These are phyloP conservation scores for Sialis fuliginosa DNA, from an alignment of 2,888 invertebrate species.

Conservation along the genomic window DNA sequence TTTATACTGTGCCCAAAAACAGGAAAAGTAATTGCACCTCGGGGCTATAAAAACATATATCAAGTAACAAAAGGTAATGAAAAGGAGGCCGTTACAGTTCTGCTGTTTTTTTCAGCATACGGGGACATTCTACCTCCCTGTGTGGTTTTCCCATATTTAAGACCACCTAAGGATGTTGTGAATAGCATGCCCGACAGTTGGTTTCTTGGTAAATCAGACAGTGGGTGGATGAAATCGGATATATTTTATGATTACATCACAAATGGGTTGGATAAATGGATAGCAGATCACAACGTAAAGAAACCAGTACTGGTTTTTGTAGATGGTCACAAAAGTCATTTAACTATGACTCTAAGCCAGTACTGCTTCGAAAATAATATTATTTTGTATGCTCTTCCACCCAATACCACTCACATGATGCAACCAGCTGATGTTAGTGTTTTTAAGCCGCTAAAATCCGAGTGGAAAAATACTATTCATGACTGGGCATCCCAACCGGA, in stretches of 20 bases:
- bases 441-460: slow-evolving; percentile 14
- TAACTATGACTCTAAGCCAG: slow-evolving; percentile 9
- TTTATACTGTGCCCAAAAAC: slow-evolving; percentile 14
- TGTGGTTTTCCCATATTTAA: slow-evolving; percentile 12
- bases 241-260: slow-evolving; percentile 10
- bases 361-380: slow-evolving; percentile 1
- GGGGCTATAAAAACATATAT: slow-evolving; percentile 13
- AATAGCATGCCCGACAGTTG: slow-evolving; percentile 12
- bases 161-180: slow-evolving; percentile 13
- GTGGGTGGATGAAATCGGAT: slow-evolving; percentile 9
- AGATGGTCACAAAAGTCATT: slow-evolving; percentile 9
- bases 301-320: slow-evolving; percentile 10
- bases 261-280: slow-evolving; percentile 9
- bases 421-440: slow-evolving; percentile 16
- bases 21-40: slow-evolving; percentile 14
- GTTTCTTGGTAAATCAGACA: slow-evolving; percentile 7
- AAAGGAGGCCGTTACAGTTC: slow-evolving; percentile 15
- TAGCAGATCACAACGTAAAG: slow-evolving; percentile 5
- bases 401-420: slow-evolving; percentile 14
- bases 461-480: slow-evolving; percentile 14
- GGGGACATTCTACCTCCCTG: slow-evolving; percentile 13
- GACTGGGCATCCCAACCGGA: slow-evolving; percentile 11
- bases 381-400: slow-evolving; percentile 6
- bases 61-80: slow-evolving; percentile 12
- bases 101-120: slow-evolving; percentile 12